Base-by-base conservation (phyloP, 2,797 vertebrate genomes). In the Pogonophryne albipinna region DNA sequence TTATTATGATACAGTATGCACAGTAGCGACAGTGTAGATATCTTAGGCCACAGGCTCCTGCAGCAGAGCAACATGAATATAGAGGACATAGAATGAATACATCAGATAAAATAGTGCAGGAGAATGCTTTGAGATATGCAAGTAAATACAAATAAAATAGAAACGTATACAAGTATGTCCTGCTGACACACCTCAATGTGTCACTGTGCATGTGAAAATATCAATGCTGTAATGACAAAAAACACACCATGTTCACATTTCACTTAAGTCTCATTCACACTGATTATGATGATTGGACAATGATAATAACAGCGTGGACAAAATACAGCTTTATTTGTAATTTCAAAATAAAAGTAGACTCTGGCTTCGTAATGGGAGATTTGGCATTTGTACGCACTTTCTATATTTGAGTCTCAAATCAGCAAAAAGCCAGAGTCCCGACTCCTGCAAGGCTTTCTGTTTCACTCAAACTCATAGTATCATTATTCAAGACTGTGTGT, bases 361-460 rank as follows among this genome's bases (percentile, higher is more conserved):
- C 12, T 50, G 6, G 72, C 14, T 70, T 63, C 49, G 74, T 73
- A 76, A 83, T 41, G 7, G 64, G 72, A 85, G 74, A 11, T 6
- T 6, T 7, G 3, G 10, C 19, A 2, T 45, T 41, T n/a, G 57
- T 10, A 49, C 2, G 17, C 0, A 6, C 11, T 57, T 71, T 55
- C 19, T 42, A 17, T 8, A 5, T 34, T 31, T 34, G 0, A 59
- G 14, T 14, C 10, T 73, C 23, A 38, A 23, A 17, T 85, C 77
- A 83, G 81, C 86, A 76, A 38, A 71, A 82, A 23, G 17, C 72
- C 67, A 19, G 77, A 81, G 70, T 84, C 74, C 68, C 1, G 61
- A 85, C 83, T 78, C 87, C 46, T 4, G 27, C 19, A 9, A 53
- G 11, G 84, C 86, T 66, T 87, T 78, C 34, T 61, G 58, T 46